Percentiles rank a stretch among this genome's conserved stretches.
These are phyloP conservation scores for Orussus abietinus DNA, from an alignment of 1,140 invertebrate genomes.

Conservation along the genomic window DNA sequence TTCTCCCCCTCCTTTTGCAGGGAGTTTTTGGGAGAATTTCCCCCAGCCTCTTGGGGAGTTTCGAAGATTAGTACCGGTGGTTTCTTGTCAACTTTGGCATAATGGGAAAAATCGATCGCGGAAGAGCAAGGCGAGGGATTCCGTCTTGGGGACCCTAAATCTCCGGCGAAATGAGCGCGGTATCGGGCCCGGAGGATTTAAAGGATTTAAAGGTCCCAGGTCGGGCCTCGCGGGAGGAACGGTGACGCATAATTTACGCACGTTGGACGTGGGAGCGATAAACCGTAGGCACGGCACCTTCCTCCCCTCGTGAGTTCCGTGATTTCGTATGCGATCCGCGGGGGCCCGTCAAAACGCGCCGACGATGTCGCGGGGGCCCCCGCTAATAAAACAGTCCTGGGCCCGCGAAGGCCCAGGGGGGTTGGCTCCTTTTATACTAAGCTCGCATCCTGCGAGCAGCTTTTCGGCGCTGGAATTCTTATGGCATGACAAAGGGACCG, in stretches of 20 bases:
- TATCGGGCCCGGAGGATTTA: too few species aligned
- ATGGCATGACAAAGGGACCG: slow-evolving; percentile 29
- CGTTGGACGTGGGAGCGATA: slow-evolving; percentile 20
- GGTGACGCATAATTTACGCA: slow-evolving; percentile 30
- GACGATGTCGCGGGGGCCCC: slow-evolving; percentile 7
- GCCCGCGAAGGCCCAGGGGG: background rate
- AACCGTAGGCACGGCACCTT: slow-evolving; percentile 24
- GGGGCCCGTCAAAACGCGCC: slow-evolving; percentile 12
- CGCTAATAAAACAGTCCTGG: slow-evolving; percentile 17
- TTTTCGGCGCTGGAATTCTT: slow-evolving; percentile 34
- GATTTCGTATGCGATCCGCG: slow-evolving; percentile 14
- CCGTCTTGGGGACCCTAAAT: too few species aligned
- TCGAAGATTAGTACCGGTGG: too few species aligned
- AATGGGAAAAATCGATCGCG: too few species aligned
- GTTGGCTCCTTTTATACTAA: slow-evolving; percentile 6
- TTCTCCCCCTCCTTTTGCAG: too few species aligned
- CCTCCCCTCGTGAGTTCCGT: background rate
- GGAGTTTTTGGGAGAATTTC: too few species aligned
- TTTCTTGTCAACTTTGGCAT: too few species aligned
- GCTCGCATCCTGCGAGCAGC: slow-evolving; percentile 18
- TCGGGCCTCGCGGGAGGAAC: slow-evolving; percentile 18
- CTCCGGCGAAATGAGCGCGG: too few species aligned
- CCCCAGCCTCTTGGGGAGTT: too few species aligned
- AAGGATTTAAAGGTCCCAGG: too few species aligned
- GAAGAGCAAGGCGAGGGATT: too few species aligned